A percentile compares a stretch with the other conserved stretches of the same genome.
Conservation (phyloP, 2,113 vertebrate species). For the Gambusia holbrooki region DNA sequence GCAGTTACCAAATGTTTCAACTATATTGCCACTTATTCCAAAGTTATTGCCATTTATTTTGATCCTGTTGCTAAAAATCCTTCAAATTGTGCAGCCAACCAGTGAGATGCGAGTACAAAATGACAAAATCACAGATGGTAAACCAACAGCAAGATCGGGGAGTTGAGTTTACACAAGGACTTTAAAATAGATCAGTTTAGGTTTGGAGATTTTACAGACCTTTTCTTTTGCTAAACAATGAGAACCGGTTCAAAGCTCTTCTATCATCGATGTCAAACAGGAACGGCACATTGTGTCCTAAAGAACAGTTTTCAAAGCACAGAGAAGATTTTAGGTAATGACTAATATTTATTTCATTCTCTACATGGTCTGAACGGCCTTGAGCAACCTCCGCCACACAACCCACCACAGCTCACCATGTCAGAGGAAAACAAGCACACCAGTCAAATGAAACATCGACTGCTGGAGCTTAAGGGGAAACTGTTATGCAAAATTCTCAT, state of each 20-base stretch:
- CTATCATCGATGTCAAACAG: not conserved
- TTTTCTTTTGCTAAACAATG: not conserved
- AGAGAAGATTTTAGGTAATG: not conserved
- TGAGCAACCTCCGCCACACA: not conserved
- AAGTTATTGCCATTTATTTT: not conserved
- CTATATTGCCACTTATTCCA: no score
- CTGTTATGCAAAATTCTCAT: no score
- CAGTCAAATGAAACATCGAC: conserved; percentile 7
- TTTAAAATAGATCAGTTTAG: no score
- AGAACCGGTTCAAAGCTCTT: not conserved
- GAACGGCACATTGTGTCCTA: not conserved
- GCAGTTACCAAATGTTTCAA: no score
- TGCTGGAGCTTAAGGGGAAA: not conserved
- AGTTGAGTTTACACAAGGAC: no score
- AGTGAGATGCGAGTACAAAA: not conserved
- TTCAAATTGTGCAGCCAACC: no score
- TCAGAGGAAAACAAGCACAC: not conserved
- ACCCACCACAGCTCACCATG: conserved; percentile 13
- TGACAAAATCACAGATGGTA: not conserved
- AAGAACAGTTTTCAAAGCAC: not conserved
- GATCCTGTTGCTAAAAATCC: not conserved
- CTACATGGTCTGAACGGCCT: conserved; percentile 4
- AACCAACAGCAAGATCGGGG: not conserved
- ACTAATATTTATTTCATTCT: conserved; percentile 17
- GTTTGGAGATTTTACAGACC: no score